Conservation (phyloP, 2,797 vertebrate genomes). For the Lophura swinhoii region DNA sequence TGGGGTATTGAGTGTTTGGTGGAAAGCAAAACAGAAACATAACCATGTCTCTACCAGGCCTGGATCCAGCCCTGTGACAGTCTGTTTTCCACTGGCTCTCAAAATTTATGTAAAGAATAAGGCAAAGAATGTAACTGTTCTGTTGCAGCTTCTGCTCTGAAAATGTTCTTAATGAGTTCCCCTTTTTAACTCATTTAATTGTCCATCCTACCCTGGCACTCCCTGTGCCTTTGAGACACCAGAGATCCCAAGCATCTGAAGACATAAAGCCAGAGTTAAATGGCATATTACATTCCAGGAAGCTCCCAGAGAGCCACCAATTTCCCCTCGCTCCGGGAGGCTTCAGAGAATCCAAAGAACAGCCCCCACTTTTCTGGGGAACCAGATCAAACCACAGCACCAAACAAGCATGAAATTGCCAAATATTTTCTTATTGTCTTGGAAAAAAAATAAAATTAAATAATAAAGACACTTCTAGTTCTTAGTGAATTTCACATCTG, state of each 20-base stretch:
- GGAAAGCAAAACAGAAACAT: constrained; percentile 49
- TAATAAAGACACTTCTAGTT: not conserved
- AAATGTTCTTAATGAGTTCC: not conserved
- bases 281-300: constrained; percentile 55
- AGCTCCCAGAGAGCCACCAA: constrained; percentile 50
- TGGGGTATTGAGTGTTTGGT: constrained; percentile 7
- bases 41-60: not conserved
- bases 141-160: constrained; percentile 36
- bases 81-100: constrained; percentile 41
- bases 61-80: constrained; percentile 19
- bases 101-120: constrained; percentile 46
- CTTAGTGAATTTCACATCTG: not conserved
- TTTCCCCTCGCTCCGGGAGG: constrained; percentile 49
- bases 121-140: constrained; percentile 23
- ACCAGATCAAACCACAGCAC: constrained; percentile 47
- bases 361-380: constrained; percentile 27
- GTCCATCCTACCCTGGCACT: not conserved
- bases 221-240: not conserved
- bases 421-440: constrained; percentile 57
- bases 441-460: constrained; percentile 2
- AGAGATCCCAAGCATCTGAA: constrained; percentile 16
- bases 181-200: not conserved
- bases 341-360: constrained; percentile 43
- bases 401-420: constrained; percentile 5
- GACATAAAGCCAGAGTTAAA: constrained; percentile 11